Evolutionary conservation across 2,888 invertebrate species (phyloP).

Genomic region (Polydesmus complanatus): DNA sequence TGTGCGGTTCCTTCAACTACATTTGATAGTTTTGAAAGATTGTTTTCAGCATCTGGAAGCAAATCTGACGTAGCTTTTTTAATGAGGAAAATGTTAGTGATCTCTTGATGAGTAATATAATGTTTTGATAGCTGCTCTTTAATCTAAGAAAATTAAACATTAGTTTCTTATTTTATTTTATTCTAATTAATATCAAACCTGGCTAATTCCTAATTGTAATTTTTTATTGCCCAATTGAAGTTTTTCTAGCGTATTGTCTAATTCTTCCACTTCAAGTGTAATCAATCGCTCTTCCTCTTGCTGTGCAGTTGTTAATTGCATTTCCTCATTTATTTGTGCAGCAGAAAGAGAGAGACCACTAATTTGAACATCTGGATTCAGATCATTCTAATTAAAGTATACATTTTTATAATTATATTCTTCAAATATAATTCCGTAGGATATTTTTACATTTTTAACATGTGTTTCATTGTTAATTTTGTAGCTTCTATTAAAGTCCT

Average conservation of each 20-base stretch:
- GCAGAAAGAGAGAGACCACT: too few relatives aligned
- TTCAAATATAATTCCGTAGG: too few relatives aligned
- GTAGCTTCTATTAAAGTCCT: too few relatives aligned
- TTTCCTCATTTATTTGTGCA: too few relatives aligned
- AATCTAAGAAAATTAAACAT: background rate
- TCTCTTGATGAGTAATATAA: slow-evolving; percentile 20
- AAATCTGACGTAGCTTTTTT: slow-evolving; percentile 44
- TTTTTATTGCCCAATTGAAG: slow-evolving; percentile 24
- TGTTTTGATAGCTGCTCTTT: background rate
- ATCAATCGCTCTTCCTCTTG: background rate
- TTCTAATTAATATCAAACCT: background rate
- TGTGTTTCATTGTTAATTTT: too few relatives aligned
- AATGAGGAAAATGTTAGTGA: slow-evolving; percentile 24
- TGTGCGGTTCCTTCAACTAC: slow-evolving; percentile 47
- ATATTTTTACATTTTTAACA: too few relatives aligned
- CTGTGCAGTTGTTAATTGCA: too few relatives aligned
- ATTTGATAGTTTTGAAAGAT: slow-evolving; percentile 25
- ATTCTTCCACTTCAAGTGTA: background rate
- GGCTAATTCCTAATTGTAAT: background rate
- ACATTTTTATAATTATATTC: too few relatives aligned
- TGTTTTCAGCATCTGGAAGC: slow-evolving; percentile 43
- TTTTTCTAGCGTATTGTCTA: slow-evolving; percentile 24
- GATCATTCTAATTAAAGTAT: too few relatives aligned
- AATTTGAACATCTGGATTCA: too few relatives aligned
- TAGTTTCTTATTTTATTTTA: background rate